A percentile compares a stretch with the other conserved stretches of the same genome.
phyloP scores from a whole-genome alignment of 2,888 invertebrate genomes.

The Autographa gamma region DNA sequence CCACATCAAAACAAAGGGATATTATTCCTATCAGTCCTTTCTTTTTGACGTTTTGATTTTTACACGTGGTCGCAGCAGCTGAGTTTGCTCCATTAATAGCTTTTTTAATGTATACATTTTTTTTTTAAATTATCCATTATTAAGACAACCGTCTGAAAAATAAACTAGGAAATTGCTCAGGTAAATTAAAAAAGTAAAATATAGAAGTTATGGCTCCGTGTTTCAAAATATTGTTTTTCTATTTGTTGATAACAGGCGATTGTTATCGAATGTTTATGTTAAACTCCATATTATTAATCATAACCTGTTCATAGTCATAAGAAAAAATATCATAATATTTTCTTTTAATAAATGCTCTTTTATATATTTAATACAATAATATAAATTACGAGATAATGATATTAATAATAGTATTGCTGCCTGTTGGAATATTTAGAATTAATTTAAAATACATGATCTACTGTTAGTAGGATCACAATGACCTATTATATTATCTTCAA shows the following conservation, averaged over 20 bases:
- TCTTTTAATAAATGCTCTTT: neutral
- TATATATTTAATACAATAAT: neutral
- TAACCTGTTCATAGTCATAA: conserved; percentile 2
- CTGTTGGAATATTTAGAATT: no score
- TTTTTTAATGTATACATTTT: no score
- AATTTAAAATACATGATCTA: no score
- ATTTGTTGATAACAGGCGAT: conserved; percentile 6
- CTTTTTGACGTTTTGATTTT: no score
- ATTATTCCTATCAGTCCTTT: no score
- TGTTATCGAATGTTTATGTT: conserved; percentile 13
- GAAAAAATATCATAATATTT: conserved; percentile 1
- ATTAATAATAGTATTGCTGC: no score
- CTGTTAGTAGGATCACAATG: no score
- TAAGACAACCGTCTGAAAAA: neutral
- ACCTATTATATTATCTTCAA: no score
- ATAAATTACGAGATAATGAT: neutral
- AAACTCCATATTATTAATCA: conserved; percentile 1
- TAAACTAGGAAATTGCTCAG: neutral
- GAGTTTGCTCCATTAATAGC: no score
- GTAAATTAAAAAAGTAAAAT: neutral
- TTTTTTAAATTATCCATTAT: no score
- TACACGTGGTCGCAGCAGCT: no score
- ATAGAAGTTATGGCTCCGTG: neutral
- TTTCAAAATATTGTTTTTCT: conserved; percentile 8
- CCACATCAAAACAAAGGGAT: no score